Conservation (phyloP, 2,888 invertebrate genomes). For the Bombyx huttoni region DNA sequence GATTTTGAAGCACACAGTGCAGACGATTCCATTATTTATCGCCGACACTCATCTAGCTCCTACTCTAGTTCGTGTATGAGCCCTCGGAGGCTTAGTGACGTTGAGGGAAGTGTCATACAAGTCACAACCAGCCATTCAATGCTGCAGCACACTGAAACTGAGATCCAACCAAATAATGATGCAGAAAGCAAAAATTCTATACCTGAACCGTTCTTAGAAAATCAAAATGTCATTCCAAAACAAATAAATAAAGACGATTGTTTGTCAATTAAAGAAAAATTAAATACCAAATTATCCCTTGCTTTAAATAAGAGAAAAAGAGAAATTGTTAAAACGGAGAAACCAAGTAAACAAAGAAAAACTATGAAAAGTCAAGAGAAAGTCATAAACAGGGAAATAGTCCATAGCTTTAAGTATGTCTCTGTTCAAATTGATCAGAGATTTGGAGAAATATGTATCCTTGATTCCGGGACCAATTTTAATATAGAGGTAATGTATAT, state of each 20-base stretch:
- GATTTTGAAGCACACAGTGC: constrained; percentile 75
- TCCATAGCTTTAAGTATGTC: constrained; percentile 31
- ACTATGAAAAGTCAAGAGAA: constrained; percentile 18
- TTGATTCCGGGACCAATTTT: constrained; percentile 31
- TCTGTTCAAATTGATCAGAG: constrained; percentile 38
- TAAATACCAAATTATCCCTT: constrained; percentile 54
- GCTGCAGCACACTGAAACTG: neutral
- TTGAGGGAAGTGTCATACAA: constrained; percentile 27
- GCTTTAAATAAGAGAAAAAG: constrained; percentile 60
- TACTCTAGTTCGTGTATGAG: constrained; percentile 81
- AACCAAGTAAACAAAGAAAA: constrained; percentile 45
- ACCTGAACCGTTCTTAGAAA: constrained; percentile 25
- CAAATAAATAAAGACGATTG: constrained; percentile 56
- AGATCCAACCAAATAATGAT: neutral
- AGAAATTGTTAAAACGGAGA: constrained; percentile 41
- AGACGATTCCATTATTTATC: constrained; percentile 85
- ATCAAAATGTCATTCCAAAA: constrained; percentile 16
- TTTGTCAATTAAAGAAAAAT: constrained; percentile 55
- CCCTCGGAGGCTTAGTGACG: constrained; percentile 72
- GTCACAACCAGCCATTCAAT: neutral
- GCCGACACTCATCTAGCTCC: constrained; percentile 87
- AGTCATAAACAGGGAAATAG: constrained; percentile 7
- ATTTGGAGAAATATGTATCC: constrained; percentile 49
- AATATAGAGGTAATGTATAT: constrained; percentile 33
- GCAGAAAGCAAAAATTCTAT: constrained; percentile 5